Evolutionary conservation across 2,888 invertebrate species (phyloP).

Genomic region (Drosophila tripunctata): DNA sequence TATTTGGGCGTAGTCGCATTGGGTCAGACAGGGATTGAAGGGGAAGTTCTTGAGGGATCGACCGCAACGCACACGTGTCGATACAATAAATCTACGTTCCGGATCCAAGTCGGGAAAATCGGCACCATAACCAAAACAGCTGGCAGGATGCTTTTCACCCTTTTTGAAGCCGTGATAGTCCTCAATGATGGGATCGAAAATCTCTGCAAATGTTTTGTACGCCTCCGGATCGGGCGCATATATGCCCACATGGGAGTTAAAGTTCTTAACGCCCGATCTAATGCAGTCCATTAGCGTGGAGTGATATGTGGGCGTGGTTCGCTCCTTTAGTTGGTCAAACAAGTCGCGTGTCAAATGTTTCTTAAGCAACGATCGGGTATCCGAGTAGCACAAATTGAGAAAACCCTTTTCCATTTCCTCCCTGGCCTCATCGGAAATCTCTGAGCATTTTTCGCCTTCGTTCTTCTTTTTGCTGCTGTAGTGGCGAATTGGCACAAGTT

Average conservation of each 20-base stretch:
- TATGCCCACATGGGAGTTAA: constrained; percentile 97
- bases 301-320: constrained; percentile 93
- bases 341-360: constrained; percentile 95
- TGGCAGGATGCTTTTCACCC: constrained; percentile 95
- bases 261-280: constrained; percentile 97
- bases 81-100: constrained; percentile 93
- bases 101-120: constrained; percentile 96
- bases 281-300: constrained; percentile 96
- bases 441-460: not conserved
- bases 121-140: constrained; percentile 96
- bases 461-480: constrained; percentile 4
- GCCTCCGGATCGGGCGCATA: constrained; percentile 98
- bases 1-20: constrained; percentile 98
- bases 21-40: constrained; percentile 98
- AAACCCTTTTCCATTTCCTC: constrained; percentile 95
- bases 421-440: constrained; percentile 92
- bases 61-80: constrained; percentile 97
- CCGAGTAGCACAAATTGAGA: constrained; percentile 92
- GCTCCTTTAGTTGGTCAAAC: constrained; percentile 94
- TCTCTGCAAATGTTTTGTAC: constrained; percentile 94
- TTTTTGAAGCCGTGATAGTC: constrained; percentile 98
- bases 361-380: constrained; percentile 97
- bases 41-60: constrained; percentile 96
- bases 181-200: constrained; percentile 98
- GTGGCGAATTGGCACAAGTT: not conserved